These are phyloP conservation scores for Grantiella picta DNA, from an alignment of 2,113 vertebrate species.

Conservation along the genomic window DNA sequence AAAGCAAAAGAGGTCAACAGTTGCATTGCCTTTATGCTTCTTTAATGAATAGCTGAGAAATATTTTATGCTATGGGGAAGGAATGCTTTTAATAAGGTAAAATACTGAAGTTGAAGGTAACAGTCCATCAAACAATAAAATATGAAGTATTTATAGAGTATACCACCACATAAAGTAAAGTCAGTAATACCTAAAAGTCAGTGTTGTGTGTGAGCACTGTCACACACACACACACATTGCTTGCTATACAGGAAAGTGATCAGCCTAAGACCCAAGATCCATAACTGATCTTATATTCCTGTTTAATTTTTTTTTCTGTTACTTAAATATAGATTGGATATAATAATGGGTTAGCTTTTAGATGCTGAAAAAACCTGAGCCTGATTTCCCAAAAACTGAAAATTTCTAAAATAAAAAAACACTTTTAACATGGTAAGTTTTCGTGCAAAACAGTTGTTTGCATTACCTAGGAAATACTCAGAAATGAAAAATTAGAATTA, in stretches of 20 bases:
- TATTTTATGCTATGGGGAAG: not conserved
- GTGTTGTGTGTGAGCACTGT: not conserved
- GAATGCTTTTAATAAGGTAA: not conserved
- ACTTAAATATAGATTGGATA: not conserved
- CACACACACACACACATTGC: not conserved
- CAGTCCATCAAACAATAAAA: not conserved
- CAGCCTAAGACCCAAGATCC: not conserved
- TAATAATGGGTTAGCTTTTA: not conserved
- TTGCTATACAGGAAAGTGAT: not conserved
- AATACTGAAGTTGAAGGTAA: not conserved
- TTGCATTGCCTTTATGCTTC: not conserved
- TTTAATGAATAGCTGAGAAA: not conserved
- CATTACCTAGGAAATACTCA: not conserved
- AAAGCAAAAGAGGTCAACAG: not conserved
- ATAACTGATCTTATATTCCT: not conserved
- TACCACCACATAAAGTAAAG: not conserved
- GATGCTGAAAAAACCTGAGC: not conserved
- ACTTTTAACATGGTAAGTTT: not conserved
- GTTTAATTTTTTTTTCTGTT: not conserved
- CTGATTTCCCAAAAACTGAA: not conserved
- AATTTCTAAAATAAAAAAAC: not conserved
- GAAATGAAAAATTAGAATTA: not conserved
- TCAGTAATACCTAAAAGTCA: not conserved
- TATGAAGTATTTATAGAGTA: not conserved
- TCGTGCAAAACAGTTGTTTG: not conserved